Evolutionary conservation across 1,140 invertebrate genomes (phyloP).

Genomic region (Aradophagus sp.): DNA sequence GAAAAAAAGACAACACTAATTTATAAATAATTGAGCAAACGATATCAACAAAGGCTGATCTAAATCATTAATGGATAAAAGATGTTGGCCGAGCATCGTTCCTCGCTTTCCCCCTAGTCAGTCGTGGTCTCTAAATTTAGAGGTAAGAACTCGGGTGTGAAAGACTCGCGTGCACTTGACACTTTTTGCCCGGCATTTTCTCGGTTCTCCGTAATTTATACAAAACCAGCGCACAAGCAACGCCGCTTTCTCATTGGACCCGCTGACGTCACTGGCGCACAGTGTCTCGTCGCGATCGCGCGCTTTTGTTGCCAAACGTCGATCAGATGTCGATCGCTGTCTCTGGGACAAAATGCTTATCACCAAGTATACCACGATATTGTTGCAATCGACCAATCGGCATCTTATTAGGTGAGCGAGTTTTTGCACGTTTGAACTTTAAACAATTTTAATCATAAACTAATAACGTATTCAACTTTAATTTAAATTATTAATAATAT

Average conservation of each 20-base stretch:
- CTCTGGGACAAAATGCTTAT: slow-evolving; percentile 64
- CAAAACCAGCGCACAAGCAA: slow-evolving; percentile 46
- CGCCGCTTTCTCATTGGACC: slow-evolving; percentile 32
- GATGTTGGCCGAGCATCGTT: slow-evolving; percentile 12
- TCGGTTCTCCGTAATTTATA: slow-evolving; percentile 54
- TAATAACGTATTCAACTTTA: no score
- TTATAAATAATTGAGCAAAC: no score
- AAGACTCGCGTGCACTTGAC: slow-evolving; percentile 18
- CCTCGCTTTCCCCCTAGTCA: slow-evolving; percentile 17
- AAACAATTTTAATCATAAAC: no score
- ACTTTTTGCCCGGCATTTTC: slow-evolving; percentile 57
- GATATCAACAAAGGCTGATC: no score
- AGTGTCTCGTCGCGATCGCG: slow-evolving; percentile 18
- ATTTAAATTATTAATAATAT: no score
- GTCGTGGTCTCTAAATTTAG: slow-evolving; percentile 64
- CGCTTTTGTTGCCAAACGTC: slow-evolving; percentile 12
- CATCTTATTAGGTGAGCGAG: slow-evolving; percentile 65
- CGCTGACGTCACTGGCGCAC: slow-evolving; percentile 34
- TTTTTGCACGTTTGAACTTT: no score
- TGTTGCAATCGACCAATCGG: slow-evolving; percentile 69
- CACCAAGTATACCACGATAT: slow-evolving; percentile 69
- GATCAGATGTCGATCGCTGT: slow-evolving; percentile 11
- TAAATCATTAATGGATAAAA: slow-evolving; percentile 22
- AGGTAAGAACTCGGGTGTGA: slow-evolving; percentile 58
- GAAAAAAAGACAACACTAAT: no score